A percentile compares a stretch with the other conserved stretches of the same genome.
Conservation (phyloP, 2,113 vertebrate genomes). For the Conger conger region DNA sequence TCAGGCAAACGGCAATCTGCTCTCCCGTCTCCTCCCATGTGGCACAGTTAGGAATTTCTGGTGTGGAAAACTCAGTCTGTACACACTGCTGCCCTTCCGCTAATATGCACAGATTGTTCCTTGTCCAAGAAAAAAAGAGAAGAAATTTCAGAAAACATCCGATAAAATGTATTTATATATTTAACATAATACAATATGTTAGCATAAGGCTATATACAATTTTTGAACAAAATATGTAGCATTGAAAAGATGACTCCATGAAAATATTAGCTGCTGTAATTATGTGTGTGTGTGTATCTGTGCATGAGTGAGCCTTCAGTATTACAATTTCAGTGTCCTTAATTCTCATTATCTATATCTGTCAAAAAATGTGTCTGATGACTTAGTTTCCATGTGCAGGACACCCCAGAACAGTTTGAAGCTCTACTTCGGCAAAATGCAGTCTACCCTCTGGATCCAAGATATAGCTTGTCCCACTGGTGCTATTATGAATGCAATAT, state of each 20-base stretch:
- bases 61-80: too few relatives aligned
- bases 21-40: constrained; percentile 19
- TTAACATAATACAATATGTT: not conserved
- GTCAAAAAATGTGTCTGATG: not conserved
- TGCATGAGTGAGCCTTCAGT: not conserved
- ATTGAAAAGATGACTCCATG: not conserved
- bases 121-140: too few relatives aligned
- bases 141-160: not conserved
- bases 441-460: not conserved
- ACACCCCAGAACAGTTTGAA: not conserved
- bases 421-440: not conserved
- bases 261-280: not conserved
- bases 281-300: not conserved
- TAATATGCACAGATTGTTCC: not conserved
- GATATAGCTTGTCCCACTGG: not conserved
- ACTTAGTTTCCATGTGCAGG: not conserved
- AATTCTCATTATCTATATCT: not conserved
- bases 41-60: not conserved
- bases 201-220: not conserved
- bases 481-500: not conserved
- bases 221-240: not conserved
- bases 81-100: not conserved
- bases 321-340: not conserved
- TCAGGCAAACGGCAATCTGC: constrained; percentile 24
- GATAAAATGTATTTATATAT: not conserved